These are phyloP conservation scores for Neopipo cinnamomea DNA, from an alignment of 2,113 vertebrate genomes.

Conservation along the genomic window DNA sequence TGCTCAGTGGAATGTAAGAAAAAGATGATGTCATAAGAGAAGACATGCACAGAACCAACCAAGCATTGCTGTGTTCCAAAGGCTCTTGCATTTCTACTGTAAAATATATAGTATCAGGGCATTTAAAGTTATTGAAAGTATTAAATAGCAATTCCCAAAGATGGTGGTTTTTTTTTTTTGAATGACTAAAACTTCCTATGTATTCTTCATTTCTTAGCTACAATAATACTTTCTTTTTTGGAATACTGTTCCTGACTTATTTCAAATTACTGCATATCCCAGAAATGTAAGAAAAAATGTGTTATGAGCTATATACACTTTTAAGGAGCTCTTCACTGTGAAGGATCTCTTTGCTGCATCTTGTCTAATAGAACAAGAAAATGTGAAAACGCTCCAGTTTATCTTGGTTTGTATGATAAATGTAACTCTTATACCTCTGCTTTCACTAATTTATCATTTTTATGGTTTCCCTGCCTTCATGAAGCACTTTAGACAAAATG, in stretches of 20 bases:
- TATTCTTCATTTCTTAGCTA: neutral
- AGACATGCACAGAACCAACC: neutral
- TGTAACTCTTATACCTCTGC: neutral
- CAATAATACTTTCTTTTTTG: neutral
- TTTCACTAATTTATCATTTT: slow-evolving; percentile 6
- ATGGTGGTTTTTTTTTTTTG: neutral
- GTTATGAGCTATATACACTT: neutral
- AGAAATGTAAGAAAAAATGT: neutral
- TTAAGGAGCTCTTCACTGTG: neutral
- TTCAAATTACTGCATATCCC: neutral
- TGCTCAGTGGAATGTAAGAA: slow-evolving; percentile 96
- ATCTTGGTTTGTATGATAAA: neutral
- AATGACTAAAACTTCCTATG: neutral
- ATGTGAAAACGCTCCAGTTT: neutral
- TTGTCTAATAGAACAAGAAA: neutral
- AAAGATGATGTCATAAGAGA: slow-evolving; percentile 77
- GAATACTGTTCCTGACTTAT: neutral
- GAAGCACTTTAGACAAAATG: slow-evolving; percentile 36
- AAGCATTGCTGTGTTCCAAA: slow-evolving; percentile 43
- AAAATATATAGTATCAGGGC: neutral
- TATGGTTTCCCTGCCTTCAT: neutral
- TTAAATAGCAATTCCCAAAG: slow-evolving; percentile 60
- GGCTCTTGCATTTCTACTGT: slow-evolving; percentile 69
- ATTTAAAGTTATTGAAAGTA: slow-evolving; percentile 39
- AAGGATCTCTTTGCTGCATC: neutral